Evolutionary conservation across 2,888 invertebrate species (phyloP), one percentile per base, ranked within the genome.

Genomic region (Chloroclysta siterata): DNA sequence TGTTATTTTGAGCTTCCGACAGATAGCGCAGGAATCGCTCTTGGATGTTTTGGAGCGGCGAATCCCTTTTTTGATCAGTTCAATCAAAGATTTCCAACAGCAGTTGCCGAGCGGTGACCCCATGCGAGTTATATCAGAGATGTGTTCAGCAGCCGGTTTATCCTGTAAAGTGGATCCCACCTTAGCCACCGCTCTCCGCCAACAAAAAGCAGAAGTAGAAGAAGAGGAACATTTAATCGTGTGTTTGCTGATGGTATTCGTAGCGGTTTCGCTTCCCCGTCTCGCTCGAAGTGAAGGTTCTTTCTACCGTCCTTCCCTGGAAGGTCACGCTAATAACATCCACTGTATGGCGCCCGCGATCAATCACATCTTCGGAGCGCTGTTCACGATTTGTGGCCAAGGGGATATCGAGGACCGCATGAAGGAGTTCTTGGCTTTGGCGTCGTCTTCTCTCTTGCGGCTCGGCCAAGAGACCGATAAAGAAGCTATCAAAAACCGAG

Each of bases 301-400:
- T 0, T 97, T 98, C 77, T 98, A 97, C 82, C 94, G 97, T 63
- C 97, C 98, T 0, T 97, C 97, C 0, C 90, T 97, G 63, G 96
- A 97, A 92, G 99, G 98, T 0, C 99, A 99, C 83, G 96, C 98
- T n/a, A 99, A 99, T 89, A 99, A 99, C 85, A 98, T 98, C 67
- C 99, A 99, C 85, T 99, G 99, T 82, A 97, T 99, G 94, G 98
- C 99, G 0, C 95, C 98, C 50, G 99, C 99, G 0, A 97, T 99
- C 44, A 99, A 98, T 82, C 97, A 97, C 75, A 97, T 99, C 68
- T 99, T 99, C 79, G 99, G 98, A 15, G 99, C 99, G 0, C 90
- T 99, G 58, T 99, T 99, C 81, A 98, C 98, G 1, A 97, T 99
- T 73, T 98, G 99, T 81, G 98, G 98, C 0, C 97, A 97, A 82